Base-by-base conservation (phyloP, 2,888 invertebrate genomes). In the Troides oblongomaculatus region DNA sequence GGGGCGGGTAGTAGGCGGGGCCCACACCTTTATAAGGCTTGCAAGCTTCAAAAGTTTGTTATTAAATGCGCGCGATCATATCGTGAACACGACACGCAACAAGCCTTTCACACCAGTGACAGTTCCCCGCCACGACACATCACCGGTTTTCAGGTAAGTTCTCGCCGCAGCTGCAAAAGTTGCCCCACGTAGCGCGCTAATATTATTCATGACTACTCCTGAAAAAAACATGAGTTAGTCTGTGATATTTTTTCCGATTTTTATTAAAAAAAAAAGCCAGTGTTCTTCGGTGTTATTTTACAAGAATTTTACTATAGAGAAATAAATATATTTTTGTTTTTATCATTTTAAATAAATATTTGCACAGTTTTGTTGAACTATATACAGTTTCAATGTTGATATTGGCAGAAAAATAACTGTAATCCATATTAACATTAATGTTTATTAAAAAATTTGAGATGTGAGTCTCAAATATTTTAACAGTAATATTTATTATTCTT, bases 61-160 rank as follows among this genome's bases (percentile, higher is more conserved):
- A 90, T 87, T 90, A 84, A 83, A 90, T 86, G 86, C 85, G 85
- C 85, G 89, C 84, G 82, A 86, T 85, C 85, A 83, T 82, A 84
- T 80, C 87, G 80, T 80, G 78, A 76, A 78, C 79, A 84, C 82
- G 82, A 81, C 78, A 81, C 79, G 60, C 74, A 79, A 70, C 76
- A 77, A 81, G 81, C 78, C 68, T 68, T 57, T 69, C 70, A 71
- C 53, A 64, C 62, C 65, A 72, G 76, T 73, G 76, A 76, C 73
- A 74, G 64, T 76, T 76, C 74, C 74, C 74, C 76, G 74, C 75
- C 18, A 73, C 72, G 68, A 69, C 72, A 69, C 63, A 72, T 66
- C 71, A 70, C 71, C 72, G 73, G 73, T 63, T 74, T 66, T 73
- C 79, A 80, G 81, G 81, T 79, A 74, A 80, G 80, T 78, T 75